Conservation (phyloP, 2,113 vertebrate species). For the Cochlearius cochlearius region DNA sequence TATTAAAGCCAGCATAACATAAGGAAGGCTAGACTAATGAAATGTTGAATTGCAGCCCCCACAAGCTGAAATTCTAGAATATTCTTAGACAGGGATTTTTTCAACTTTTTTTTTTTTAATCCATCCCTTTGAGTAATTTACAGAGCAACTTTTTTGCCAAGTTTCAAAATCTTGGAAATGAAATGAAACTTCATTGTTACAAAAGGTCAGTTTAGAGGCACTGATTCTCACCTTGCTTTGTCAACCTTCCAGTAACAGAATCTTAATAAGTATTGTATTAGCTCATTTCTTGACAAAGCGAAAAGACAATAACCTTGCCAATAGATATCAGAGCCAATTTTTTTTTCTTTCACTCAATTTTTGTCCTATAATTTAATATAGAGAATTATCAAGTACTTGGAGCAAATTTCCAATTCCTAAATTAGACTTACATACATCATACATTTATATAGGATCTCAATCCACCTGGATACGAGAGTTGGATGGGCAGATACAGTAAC, state of each 20-base stretch:
- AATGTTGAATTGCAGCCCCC: not conserved
- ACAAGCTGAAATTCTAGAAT: not conserved
- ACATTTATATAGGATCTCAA: not conserved
- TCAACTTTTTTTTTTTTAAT: not conserved
- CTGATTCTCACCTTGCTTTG: slow-evolving; percentile 2
- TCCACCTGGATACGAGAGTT: not conserved
- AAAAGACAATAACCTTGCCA: not conserved
- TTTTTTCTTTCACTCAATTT: not conserved
- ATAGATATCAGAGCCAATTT: not conserved
- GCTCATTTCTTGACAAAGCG: not conserved
- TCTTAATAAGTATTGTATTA: slow-evolving; percentile 37
- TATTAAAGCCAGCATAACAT: not conserved
- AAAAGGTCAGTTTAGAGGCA: not conserved
- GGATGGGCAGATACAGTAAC: not conserved
- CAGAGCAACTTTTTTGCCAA: not conserved
- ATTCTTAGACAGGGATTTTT: not conserved
- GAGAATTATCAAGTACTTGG: not conserved
- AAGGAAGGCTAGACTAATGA: not conserved
- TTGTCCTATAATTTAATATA: not conserved
- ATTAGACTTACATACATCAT: not conserved
- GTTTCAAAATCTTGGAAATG: slow-evolving; percentile 5
- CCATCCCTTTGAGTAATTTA: not conserved
- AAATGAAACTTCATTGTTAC: not conserved
- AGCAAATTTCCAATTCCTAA: not conserved
- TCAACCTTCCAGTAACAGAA: not conserved